Conservation (phyloP, 2,888 invertebrate species). For the Balanococcus diminutus region DNA sequence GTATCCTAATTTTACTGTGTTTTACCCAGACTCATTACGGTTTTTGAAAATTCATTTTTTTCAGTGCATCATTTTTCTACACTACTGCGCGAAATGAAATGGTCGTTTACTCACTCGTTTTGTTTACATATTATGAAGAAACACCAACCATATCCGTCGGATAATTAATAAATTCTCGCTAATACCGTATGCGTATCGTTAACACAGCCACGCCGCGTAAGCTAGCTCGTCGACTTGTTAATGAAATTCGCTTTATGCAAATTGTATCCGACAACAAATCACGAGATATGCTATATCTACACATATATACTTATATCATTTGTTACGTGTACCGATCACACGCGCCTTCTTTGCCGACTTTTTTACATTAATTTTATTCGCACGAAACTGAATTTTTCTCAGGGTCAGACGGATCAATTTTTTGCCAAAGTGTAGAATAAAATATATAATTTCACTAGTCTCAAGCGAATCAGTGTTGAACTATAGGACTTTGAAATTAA, state of each 20-base stretch:
- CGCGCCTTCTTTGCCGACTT: neutral
- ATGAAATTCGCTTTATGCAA: constrained; percentile 15
- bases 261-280: constrained; percentile 4
- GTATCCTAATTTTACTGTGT: too few relatives aligned
- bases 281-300: neutral
- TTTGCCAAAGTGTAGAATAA: too few relatives aligned
- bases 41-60: too few relatives aligned
- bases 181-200: neutral
- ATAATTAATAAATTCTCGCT: constrained; percentile 3
- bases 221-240: neutral
- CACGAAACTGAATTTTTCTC: neutral
- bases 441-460: too few relatives aligned
- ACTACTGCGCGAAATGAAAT: neutral
- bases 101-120: neutral
- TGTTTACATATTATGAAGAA: constrained; percentile 6
- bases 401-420: neutral
- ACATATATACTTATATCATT: neutral
- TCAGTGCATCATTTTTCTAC: neutral
- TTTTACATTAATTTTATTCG: neutral
- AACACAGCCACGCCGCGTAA: neutral
- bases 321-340: neutral
- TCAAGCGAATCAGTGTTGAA: too few relatives aligned
- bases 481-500: too few relatives aligned
- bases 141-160: constrained; percentile 10
- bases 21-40: too few relatives aligned